Base-by-base conservation (phyloP, 1,140 invertebrate species). In the Stenopsyche tienmushanensis region DNA sequence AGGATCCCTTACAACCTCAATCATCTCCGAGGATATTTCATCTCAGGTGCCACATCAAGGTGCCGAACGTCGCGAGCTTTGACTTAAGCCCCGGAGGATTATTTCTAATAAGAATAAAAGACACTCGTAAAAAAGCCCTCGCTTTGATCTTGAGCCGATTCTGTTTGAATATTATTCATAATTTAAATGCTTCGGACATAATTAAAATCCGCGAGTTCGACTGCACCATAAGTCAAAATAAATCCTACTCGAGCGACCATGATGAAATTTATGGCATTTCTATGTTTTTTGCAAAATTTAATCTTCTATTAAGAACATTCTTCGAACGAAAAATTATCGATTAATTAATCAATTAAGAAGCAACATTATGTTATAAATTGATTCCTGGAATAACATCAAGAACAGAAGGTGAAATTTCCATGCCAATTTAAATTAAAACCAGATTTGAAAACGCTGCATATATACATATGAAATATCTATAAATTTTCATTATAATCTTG, bases 31-130 rank as follows among this genome's bases (percentile, higher is more conserved):
- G 60, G 60, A 50, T 62, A 52, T 62, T 55, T 42, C 62, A 49
- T 62, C 64, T 64, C 63, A 69, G 47, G 39, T 62, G 67, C 64
- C 67, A 69, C 63, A 69, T 69, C 67, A 69, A 62, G 63, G 58
- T 59, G 59, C 59, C 67, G 63, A 69, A 50, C 59, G 67, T 65
- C 67, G 62, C 63, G 53, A 57, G 66, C 54, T 65, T 54, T 53
- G 49, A 52, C 47, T 39, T 65, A 65, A 65, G 57, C 64, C 63
- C 15, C 58, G 20, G 53, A 65, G 67, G 67, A 65, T 65, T 65
- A 65, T 54, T 39, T 57, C 18, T 21, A 41, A 57, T 34, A 21
- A 53, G 53, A 39, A n/a, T 2, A 57, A 57, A 57, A 41, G 53
- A 57, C 41, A 60, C 17, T 58, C 57, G 57, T 45, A 47, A 60